Percentiles rank a stretch among this genome's conserved stretches.
Evolutionary conservation across 2,888 invertebrate species (phyloP).

Genomic region (Lycia hirtaria): DNA sequence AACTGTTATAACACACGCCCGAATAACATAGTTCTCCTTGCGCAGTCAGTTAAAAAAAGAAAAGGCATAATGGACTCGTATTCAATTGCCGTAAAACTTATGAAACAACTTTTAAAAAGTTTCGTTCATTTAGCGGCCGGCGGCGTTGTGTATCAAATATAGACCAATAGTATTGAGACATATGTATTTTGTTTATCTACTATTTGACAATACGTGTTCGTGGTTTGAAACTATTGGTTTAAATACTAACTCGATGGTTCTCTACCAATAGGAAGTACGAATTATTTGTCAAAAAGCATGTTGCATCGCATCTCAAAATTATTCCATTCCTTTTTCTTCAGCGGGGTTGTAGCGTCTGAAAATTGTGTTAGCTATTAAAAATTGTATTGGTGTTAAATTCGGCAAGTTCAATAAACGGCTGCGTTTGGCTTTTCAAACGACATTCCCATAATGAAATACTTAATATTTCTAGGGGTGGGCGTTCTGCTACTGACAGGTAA

Average conservation of each 20-base stretch:
- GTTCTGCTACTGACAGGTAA: constrained; percentile 76
- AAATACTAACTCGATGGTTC: neutral
- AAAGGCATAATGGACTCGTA: too few species aligned
- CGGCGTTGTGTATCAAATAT: neutral
- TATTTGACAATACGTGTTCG: constrained; percentile 64
- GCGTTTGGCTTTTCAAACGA: constrained; percentile 6
- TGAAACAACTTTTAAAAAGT: too few species aligned
- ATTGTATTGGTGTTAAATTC: neutral
- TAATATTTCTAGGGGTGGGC: constrained; percentile 65
- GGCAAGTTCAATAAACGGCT: neutral
- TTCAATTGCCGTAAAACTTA: too few species aligned
- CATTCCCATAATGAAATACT: constrained; percentile 67
- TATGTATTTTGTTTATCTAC: constrained; percentile 64
- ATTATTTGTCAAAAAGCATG: constrained; percentile 6
- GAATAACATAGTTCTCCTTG: too few species aligned
- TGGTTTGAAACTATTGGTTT: constrained; percentile 59
- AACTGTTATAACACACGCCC: too few species aligned
- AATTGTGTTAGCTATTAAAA: neutral
- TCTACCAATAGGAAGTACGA: constrained; percentile 27
- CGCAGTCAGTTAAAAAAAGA: too few species aligned
- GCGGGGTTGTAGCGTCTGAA: neutral
- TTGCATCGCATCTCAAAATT: neutral
- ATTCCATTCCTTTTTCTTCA: constrained; percentile 3
- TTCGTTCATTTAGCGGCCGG: too few species aligned
- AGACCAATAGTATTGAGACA: constrained; percentile 68